phyloP scores from a whole-genome alignment of 2,797 vertebrate species.

The Cossypha caffra region DNA sequence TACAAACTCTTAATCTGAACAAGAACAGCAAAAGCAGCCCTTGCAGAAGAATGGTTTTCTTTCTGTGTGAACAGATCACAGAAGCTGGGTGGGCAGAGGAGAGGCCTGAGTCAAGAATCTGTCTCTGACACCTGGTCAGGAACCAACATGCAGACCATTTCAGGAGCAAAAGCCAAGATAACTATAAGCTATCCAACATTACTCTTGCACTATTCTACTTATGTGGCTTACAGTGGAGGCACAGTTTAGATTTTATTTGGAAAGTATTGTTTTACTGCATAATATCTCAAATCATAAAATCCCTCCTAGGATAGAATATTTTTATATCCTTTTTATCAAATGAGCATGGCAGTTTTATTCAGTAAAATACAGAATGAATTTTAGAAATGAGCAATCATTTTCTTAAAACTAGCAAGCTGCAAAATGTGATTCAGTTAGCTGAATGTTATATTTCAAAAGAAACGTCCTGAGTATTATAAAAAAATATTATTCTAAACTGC shows the following conservation, averaged over 20 bases:
- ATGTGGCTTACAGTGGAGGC: background rate
- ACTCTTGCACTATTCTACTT: no score
- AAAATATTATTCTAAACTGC: background rate
- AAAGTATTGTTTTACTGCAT: background rate
- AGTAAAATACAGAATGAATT: background rate
- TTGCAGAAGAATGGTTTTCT: background rate
- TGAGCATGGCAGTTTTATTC: background rate
- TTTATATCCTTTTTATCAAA: background rate
- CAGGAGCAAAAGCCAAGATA: background rate
- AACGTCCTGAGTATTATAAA: background rate
- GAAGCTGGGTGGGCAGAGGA: background rate
- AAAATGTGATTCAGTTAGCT: background rate
- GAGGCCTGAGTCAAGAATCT: background rate
- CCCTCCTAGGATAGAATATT: background rate
- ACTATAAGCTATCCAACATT: background rate
- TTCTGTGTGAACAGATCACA: background rate
- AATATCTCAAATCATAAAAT: background rate
- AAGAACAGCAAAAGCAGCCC: background rate
- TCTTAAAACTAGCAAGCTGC: background rate
- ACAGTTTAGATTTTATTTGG: background rate
- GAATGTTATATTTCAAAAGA: background rate
- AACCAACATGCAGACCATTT: background rate
- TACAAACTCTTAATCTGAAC: background rate
- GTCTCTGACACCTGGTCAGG: background rate
- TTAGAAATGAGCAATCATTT: background rate